Evolutionary conservation across 1,140 invertebrate genomes (phyloP).

Genomic region (Euglossa dilemma): DNA sequence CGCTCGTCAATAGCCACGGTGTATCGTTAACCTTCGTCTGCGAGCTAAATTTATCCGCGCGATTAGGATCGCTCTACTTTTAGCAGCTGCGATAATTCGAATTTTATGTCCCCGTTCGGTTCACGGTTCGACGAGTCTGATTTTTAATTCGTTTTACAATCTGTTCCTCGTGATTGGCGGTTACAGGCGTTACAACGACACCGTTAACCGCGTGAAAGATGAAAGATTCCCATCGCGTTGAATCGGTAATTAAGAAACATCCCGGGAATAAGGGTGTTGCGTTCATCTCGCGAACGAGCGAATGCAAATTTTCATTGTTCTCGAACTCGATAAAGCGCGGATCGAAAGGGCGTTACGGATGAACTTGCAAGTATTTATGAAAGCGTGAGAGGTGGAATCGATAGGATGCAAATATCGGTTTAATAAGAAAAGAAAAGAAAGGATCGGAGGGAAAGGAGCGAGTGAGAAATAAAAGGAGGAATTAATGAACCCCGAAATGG

Average conservation of each 20-base stretch:
- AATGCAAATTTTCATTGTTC: background rate
- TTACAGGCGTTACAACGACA: too few relatives aligned
- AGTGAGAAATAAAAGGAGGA: background rate
- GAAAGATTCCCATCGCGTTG: background rate
- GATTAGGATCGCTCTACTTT: background rate
- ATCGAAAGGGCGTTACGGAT: background rate
- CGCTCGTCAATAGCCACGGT: background rate
- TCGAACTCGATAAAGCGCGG: background rate
- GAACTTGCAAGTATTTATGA: background rate
- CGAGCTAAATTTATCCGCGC: background rate
- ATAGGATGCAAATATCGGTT: background rate
- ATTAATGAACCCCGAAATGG: conserved; percentile 8
- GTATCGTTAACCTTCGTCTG: background rate
- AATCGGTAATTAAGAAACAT: background rate
- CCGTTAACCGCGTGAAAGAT: too few relatives aligned
- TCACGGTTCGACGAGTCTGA: too few relatives aligned
- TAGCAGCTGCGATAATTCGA: too few relatives aligned
- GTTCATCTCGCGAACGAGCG: background rate
- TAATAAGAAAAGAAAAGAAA: background rate
- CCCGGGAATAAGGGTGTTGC: too few relatives aligned
- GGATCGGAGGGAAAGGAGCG: background rate
- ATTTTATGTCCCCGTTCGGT: background rate
- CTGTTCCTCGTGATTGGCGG: too few relatives aligned
- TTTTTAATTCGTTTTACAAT: too few relatives aligned
- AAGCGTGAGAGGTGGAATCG: background rate